These are phyloP conservation scores for Passer montanus DNA, from an alignment of 2,113 vertebrate genomes.

Conservation along the genomic window DNA sequence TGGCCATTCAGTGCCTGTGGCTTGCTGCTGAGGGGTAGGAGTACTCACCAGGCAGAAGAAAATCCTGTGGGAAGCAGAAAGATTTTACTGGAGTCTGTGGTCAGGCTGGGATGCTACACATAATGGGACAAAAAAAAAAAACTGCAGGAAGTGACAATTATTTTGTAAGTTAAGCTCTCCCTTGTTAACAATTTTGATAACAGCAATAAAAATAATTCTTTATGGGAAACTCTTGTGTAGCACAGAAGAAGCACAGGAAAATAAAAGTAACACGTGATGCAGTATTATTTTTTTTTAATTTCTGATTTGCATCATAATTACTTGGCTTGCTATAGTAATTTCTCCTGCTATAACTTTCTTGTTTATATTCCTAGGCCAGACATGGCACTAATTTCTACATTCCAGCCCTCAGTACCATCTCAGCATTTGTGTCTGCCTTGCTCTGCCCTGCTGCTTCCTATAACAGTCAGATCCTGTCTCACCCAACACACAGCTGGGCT, in stretches of 20 bases:
- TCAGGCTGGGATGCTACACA: background rate
- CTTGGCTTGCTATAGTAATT: background rate
- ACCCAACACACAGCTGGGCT: accelerated
- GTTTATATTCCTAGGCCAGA: background rate
- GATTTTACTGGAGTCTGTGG: background rate
- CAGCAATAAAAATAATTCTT: background rate
- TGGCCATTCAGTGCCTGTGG: background rate
- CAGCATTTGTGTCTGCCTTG: background rate
- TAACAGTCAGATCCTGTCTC: background rate
- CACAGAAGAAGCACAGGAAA: background rate
- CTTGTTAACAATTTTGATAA: background rate
- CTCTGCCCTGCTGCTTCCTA: background rate
- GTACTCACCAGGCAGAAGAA: background rate
- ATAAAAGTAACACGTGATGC: background rate
- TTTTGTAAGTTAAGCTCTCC: background rate
- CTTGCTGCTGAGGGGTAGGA: background rate
- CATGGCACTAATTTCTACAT: background rate
- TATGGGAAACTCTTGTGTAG: background rate
- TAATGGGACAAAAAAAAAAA: background rate
- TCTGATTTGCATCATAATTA: background rate
- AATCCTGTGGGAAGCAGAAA: background rate
- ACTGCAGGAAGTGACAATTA: background rate
- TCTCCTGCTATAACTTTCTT: background rate
- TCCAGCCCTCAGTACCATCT: background rate
- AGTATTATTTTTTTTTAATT: background rate